Conservation (phyloP, 1,140 invertebrate species). For the Drosophila tsacasi region DNA sequence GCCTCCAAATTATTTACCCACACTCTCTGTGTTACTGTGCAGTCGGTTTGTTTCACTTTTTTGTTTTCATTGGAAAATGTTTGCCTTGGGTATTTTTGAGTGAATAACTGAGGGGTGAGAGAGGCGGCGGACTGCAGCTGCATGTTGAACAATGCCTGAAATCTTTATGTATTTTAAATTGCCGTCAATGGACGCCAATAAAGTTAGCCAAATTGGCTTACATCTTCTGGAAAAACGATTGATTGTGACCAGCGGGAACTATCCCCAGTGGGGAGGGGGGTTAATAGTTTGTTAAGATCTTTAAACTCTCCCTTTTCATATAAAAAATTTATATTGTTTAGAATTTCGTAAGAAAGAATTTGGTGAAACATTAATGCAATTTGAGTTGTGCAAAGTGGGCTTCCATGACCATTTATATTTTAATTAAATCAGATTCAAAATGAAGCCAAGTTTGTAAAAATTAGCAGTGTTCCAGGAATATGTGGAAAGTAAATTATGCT, state of each 20-base stretch:
- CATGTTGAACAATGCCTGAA: conserved; percentile 26
- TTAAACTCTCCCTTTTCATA: not conserved
- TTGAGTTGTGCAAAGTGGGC: not conserved
- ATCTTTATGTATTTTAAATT: conserved; percentile 49
- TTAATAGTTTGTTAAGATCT: not conserved
- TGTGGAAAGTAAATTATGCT: no score
- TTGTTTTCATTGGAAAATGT: conserved; percentile 12
- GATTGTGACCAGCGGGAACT: not conserved
- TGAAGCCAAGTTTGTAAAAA: not conserved
- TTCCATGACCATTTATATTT: not conserved
- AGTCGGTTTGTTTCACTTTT: conserved; percentile 19
- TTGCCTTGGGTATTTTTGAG: conserved; percentile 46
- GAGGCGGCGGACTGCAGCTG: conserved; percentile 40
- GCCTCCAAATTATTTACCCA: conserved; percentile 25
- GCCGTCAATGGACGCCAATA: conserved; percentile 34
- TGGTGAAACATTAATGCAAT: not conserved
- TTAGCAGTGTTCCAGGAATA: not conserved
- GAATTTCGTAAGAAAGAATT: not conserved
- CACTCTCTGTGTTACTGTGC: conserved; percentile 17
- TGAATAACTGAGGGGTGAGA: conserved; percentile 13
- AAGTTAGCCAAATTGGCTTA: conserved; percentile 15
- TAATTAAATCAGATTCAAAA: not conserved
- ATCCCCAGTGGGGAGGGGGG: not conserved
- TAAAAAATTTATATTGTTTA: not conserved
- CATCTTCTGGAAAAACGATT: conserved; percentile 33